Base-by-base conservation (phyloP, 2,113 vertebrate species). In the Apeltes quadracus region DNA sequence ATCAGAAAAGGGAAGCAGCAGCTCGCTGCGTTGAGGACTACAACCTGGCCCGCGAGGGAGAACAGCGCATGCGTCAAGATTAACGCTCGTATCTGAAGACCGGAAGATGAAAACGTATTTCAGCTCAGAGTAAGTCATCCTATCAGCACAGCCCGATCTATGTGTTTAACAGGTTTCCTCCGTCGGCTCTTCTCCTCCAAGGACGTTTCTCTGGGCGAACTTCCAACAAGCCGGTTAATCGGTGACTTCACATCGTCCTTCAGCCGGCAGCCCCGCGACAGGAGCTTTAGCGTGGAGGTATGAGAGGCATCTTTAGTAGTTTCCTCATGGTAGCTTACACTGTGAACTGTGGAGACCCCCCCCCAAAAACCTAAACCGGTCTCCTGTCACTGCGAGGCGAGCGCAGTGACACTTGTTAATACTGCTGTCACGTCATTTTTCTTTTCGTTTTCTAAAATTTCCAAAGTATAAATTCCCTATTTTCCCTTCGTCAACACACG, bases 11-110 rank as follows among this genome's bases (percentile, higher is more conserved):
- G 18, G 20, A 9, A 36, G 16, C 15, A 20, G 8, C 6, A 7
- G 44, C 20, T 36, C 27, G 3, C 39, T 5, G 11, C 29, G 7
- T 13, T 8, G 36, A 41, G 44, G 48, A 76, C 63, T 69, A 73
- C 55, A 71, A 75, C 22, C 5, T 15, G 16, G 3, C 1, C 5
- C 1, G 5, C 11, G 9, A 9, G 23, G 7, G 25, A 15, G 7
- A 14, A 69, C n/a, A 12, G 70, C 81, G 81, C 86, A 84, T 84
- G 83, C 81, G 75, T 7, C 14, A 43, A n/a, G 3, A 2, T 53
- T 10, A 14, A 16, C 56, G 7, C 20, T 25, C 41, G 3, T n/a
- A 1, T 29, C 32, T 32, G 23, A 11, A 3, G 1, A 61, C 76
- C 72, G 80, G 83, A 83, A 73, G 29, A 0, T 25, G 20, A 2